These are phyloP conservation scores for Mormyrus hasselquistii DNA, from an alignment of 2,797 vertebrate genomes.

Conservation along the genomic window DNA sequence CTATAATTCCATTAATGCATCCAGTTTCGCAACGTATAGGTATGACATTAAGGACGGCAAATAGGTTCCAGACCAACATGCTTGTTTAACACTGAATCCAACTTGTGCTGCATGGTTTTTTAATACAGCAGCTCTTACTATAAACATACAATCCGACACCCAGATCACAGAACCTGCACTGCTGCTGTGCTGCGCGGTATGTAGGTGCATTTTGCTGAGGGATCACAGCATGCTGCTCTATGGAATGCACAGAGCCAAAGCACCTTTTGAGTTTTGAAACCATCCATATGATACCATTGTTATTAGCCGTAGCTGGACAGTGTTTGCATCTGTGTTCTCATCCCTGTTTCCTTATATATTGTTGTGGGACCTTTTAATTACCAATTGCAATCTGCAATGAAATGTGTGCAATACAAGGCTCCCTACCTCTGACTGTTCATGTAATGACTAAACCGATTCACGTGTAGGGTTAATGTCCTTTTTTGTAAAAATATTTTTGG, in stretches of 20 bases:
- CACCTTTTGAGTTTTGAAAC: background rate
- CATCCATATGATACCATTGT: background rate
- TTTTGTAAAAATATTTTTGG: background rate
- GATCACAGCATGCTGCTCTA: background rate
- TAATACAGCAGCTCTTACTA: background rate
- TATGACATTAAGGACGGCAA: background rate
- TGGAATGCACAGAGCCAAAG: background rate
- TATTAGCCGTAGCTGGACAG: background rate
- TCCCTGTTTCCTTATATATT: background rate
- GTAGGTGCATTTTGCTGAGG: background rate
- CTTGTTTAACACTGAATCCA: background rate
- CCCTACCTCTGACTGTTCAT: background rate
- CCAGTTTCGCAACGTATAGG: background rate
- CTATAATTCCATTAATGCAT: background rate
- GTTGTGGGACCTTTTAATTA: constrained; percentile 4
- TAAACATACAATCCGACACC: background rate
- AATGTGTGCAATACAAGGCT: constrained; percentile 1
- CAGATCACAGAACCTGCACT: background rate
- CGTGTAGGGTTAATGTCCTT: background rate
- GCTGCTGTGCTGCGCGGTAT: background rate
- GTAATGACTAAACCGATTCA: background rate
- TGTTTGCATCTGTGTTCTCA: background rate
- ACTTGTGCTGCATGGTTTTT: background rate
- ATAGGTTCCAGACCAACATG: background rate
- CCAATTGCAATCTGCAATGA: background rate